Percentiles rank a stretch among this genome's conserved stretches.
Evolutionary conservation across 2,797 vertebrate species (phyloP).

Genomic region (Syngnathus acus): DNA sequence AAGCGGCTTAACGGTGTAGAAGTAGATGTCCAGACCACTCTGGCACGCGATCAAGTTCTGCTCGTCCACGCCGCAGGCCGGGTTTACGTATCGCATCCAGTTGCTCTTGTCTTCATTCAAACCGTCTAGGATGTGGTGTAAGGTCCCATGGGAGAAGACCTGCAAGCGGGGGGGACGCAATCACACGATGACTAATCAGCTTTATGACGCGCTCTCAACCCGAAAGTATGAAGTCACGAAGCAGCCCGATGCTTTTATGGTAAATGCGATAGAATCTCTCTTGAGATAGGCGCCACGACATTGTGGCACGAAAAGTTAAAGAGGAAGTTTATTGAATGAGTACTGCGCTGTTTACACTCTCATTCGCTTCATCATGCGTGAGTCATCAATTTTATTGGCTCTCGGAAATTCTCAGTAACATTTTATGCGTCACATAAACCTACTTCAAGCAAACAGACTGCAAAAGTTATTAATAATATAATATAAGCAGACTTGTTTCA

Average conservation of each 20-base stretch:
- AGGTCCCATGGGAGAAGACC: slow-evolving; percentile 80
- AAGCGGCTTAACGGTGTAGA: slow-evolving; percentile 86
- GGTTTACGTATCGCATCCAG: slow-evolving; percentile 96
- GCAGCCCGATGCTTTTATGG: slow-evolving; percentile 37
- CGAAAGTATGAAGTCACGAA: slow-evolving; percentile 35
- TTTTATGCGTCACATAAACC: neutral
- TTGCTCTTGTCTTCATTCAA: slow-evolving; percentile 86
- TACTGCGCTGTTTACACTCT: neutral
- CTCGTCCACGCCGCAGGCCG: slow-evolving; percentile 73
- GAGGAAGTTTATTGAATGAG: slow-evolving; percentile 3
- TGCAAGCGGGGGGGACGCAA: slow-evolving; percentile 29
- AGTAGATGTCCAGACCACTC: slow-evolving; percentile 86
- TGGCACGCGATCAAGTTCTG: slow-evolving; percentile 92
- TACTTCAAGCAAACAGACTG: neutral
- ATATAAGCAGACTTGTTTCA: neutral
- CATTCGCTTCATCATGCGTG: neutral
- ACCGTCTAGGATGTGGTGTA: slow-evolving; percentile 90
- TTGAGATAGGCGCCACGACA: neutral
- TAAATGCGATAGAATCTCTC: slow-evolving; percentile 31
- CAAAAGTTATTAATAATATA: no score
- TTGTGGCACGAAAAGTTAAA: slow-evolving; percentile 20
- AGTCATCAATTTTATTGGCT: neutral
- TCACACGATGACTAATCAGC: slow-evolving; percentile 10
- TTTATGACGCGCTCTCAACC: neutral
- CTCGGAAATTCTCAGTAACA: neutral